Conservation (phyloP, 1,140 invertebrate species). For the Drosophila takahashii region DNA sequence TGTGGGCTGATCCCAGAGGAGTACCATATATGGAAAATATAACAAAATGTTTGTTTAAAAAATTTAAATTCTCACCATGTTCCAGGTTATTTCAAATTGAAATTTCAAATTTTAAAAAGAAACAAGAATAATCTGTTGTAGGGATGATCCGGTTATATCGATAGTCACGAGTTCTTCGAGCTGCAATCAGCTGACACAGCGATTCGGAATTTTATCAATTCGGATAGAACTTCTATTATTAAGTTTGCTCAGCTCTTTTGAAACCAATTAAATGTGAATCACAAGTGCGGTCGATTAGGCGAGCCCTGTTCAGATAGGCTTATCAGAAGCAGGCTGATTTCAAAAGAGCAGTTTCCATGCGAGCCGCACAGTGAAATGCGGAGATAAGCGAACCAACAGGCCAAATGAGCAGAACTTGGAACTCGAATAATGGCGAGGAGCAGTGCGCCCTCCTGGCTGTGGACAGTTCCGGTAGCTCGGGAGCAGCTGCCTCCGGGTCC, state of each 20-base stretch:
- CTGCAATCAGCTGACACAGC: conserved; percentile 1
- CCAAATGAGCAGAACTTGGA: background rate
- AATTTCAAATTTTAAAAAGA: too few species aligned
- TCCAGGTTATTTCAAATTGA: too few species aligned
- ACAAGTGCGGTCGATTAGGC: too few species aligned
- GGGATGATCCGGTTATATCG: background rate
- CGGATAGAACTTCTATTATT: background rate
- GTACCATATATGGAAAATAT: too few species aligned
- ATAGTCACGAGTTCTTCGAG: background rate
- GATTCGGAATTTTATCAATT: background rate
- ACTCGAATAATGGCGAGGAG: conserved; percentile 38
- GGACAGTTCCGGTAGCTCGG: conserved; percentile 17
- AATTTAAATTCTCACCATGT: too few species aligned
- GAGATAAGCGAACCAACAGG: background rate
- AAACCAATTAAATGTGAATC: background rate
- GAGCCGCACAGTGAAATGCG: background rate
- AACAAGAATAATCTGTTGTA: background rate
- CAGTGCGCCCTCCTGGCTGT: conserved; percentile 33
- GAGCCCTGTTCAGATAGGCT: background rate
- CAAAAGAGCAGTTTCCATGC: background rate
- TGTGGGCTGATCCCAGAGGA: too few species aligned
- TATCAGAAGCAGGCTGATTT: background rate
- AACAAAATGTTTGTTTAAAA: too few species aligned
- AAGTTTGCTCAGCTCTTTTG: background rate
- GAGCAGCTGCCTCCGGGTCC: conserved; percentile 14